phyloP scores from a whole-genome alignment of 2,888 invertebrate species.

The Temnothorax unifasciatus region DNA sequence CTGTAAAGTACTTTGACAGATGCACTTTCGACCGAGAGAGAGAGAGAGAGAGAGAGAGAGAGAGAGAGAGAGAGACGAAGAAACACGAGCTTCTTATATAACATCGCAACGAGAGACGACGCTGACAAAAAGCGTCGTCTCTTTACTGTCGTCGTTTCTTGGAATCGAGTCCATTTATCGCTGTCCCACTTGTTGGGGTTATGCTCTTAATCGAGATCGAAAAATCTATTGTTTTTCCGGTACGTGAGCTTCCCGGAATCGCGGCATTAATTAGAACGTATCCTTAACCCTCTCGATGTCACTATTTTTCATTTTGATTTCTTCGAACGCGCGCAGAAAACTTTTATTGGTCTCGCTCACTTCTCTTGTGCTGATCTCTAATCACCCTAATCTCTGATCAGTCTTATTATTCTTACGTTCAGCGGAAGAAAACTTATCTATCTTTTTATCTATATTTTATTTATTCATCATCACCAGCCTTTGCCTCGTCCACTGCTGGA shows the following conservation, averaged over 20 bases:
- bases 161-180: constrained; percentile 36
- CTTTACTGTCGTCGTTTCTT: constrained; percentile 25
- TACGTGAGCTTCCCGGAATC: constrained; percentile 11
- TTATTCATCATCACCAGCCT: not conserved
- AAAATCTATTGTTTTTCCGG: constrained; percentile 33
- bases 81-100: constrained; percentile 29
- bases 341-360: not conserved
- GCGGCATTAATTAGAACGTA: constrained; percentile 1
- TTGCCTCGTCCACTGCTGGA: too few relatives aligned
- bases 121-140: constrained; percentile 31
- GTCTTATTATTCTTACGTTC: not conserved
- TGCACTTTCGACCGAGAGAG: constrained; percentile 1
- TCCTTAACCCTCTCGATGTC: not conserved
- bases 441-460: not conserved
- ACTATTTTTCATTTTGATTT: not conserved
- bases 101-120: not conserved
- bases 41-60: not conserved
- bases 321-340: not conserved
- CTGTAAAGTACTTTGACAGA: constrained; percentile 12
- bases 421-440: not conserved
- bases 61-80: too few relatives aligned
- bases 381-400: not conserved
- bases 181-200: constrained; percentile 15
- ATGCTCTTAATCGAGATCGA: constrained; percentile 28
- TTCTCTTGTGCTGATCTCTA: not conserved